These are phyloP conservation scores for Gibbula magus DNA, from an alignment of 2,888 invertebrate species.

Conservation along the genomic window DNA sequence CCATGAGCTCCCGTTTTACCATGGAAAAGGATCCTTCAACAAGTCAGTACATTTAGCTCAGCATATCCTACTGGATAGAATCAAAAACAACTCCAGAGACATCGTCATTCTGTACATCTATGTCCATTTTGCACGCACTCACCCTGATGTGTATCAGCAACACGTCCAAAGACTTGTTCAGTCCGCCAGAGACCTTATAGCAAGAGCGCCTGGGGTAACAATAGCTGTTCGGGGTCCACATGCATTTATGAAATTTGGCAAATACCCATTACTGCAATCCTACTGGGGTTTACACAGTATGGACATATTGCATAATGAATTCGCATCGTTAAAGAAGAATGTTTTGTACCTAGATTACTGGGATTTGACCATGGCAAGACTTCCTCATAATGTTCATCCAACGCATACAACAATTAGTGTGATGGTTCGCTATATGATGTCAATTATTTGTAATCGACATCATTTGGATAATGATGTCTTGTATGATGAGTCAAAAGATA, in stretches of 20 bases:
- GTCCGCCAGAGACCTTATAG: background rate
- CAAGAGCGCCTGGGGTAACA: background rate
- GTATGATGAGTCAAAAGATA: too few relatives aligned
- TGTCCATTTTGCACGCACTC: background rate
- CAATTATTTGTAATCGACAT: background rate
- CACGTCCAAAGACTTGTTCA: background rate
- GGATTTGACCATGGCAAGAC: background rate
- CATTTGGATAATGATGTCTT: too few relatives aligned
- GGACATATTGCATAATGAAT: background rate
- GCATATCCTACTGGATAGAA: background rate
- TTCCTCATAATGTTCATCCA: background rate
- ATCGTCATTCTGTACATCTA: background rate
- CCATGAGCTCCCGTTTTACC: background rate
- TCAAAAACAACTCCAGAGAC: background rate
- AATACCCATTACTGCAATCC: background rate
- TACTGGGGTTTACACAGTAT: background rate
- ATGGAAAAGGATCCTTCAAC: background rate
- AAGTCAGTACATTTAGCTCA: background rate
- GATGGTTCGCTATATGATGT: background rate
- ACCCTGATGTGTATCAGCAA: background rate
- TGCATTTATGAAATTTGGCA: background rate
- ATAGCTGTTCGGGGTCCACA: background rate
- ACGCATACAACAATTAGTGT: background rate
- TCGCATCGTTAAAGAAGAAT: background rate
- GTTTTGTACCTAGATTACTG: background rate